These are phyloP conservation scores for Doryteuthis pealeii DNA, from an alignment of 1,140 invertebrate species.

Conservation along the genomic window DNA sequence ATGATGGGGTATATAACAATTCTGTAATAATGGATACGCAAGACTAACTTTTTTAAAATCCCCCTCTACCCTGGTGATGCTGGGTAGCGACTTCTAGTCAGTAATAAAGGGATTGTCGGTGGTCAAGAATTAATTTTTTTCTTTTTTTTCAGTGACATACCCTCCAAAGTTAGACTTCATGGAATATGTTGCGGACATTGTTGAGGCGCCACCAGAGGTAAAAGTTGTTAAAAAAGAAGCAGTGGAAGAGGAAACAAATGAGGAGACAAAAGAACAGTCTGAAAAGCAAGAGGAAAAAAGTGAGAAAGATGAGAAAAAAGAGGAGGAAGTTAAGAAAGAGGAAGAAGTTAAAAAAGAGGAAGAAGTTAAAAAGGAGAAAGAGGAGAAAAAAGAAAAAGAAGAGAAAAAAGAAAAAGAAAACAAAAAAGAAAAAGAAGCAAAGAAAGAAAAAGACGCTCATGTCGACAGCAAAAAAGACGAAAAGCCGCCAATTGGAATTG, in stretches of 20 bases:
- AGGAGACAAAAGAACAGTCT: slow-evolving; percentile 17
- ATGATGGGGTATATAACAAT: no score
- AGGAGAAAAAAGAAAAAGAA: no score
- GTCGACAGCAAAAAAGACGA: slow-evolving; percentile 45
- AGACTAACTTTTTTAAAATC: no score
- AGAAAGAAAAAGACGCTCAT: not conserved
- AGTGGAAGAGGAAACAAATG: not conserved
- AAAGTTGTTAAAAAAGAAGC: not conserved
- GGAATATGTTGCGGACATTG: slow-evolving; percentile 50
- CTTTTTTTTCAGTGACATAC: slow-evolving; percentile 43
- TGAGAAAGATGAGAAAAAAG: no score
- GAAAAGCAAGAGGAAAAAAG: slow-evolving; percentile 25
- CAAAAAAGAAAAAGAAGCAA: no score
- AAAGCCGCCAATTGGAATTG: slow-evolving; percentile 48
- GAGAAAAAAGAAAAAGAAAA: no score
- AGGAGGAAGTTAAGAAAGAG: slow-evolving; percentile 25
- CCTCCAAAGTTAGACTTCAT: slow-evolving; percentile 46
- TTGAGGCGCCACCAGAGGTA: slow-evolving; percentile 16
- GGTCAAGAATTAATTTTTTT: no score
- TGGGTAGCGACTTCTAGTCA: no score
- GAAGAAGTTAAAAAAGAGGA: slow-evolving; percentile 18
- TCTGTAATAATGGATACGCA: no score
- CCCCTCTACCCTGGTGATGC: no score
- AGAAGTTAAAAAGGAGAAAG: no score
- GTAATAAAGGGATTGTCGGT: no score